Evolutionary conservation across 2,888 invertebrate genomes (phyloP), one percentile per base, ranked within the genome.

Genomic region (Drosophila vallismaia): DNA sequence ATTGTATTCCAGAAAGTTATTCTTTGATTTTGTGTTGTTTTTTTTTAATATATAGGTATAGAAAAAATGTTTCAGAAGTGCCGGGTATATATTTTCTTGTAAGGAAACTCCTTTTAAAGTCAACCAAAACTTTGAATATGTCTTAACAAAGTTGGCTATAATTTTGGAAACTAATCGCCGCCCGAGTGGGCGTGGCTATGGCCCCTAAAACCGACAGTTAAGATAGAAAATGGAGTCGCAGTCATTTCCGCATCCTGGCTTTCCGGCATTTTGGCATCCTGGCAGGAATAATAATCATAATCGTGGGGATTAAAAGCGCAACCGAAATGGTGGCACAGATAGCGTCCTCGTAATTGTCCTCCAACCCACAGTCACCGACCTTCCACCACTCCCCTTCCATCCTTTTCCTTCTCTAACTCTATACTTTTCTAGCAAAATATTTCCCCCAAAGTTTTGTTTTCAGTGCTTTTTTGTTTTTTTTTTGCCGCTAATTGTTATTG

Each of bases 401-500:
- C n/a, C n/a, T n/a, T n/a, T n/a, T n/a, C n/a, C n/a, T n/a, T n/a
- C n/a, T n/a, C n/a, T n/a, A n/a, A 14, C 19, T 19, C 19, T 19
- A 19, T 19, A 1, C 19, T 19, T 19, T 19, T 19, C 19, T 19
- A 19, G 19, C 19, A 33, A 26, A 26, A 24, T 5, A 28, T 6
- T 28, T 4, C 28, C 5, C 28, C n/a, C 19, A n/a, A n/a, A 10
- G n/a, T n/a, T n/a, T 45, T 9, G 5, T 19, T 3, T 5, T 45
- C 10, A 19, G 24, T 9, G 44, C 19, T 19, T 19, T 19, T 19
- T 19, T 19, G 19, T 19, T 19, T 19, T 19, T 19, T 19, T 19
- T 19, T 19, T 51, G 40, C 19, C 56, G 31, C 66, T 51, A 50
- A 67, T 67, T 67, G 67, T 10, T 33, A 10, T 33, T 42, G 40